phyloP scores from a whole-genome alignment of 1,140 invertebrate genomes.

The Metopolophium dirhodum region DNA sequence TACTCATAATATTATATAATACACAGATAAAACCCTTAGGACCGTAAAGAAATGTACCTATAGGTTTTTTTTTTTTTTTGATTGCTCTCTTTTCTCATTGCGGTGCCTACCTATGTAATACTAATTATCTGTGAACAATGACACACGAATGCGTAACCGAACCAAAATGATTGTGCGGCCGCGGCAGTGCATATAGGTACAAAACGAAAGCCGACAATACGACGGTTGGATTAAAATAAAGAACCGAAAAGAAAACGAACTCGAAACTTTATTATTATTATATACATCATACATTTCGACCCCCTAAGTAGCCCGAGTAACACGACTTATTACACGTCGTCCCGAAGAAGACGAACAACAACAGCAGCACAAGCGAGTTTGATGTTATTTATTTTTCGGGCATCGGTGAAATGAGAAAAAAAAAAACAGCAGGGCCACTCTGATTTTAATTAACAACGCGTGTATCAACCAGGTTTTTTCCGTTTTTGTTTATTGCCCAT shows the following conservation, averaged over 20 bases:
- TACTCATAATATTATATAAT: background rate
- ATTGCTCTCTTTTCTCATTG: conserved; percentile 30
- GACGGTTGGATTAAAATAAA: conserved; percentile 30
- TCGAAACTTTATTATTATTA: conserved; percentile 11
- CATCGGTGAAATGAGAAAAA: background rate
- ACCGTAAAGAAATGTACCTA: background rate
- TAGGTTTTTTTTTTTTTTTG: background rate
- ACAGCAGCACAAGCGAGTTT: background rate
- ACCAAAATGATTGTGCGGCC: conserved; percentile 26
- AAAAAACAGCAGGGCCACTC: conserved; percentile 43
- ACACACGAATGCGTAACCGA: conserved; percentile 36
- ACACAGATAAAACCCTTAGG: background rate
- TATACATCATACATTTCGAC: conserved; percentile 3
- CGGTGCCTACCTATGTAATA: background rate
- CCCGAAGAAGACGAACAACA: background rate
- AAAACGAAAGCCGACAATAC: conserved; percentile 42
- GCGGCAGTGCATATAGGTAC: background rate
- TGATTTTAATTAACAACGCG: conserved; percentile 32
- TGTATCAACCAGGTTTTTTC: background rate
- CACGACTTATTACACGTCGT: conserved; percentile 20
- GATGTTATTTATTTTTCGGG: background rate
- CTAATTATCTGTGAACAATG: conserved; percentile 46
- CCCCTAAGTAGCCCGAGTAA: conserved; percentile 28
- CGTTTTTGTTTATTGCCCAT: conserved; percentile 12
- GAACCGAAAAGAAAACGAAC: background rate